Base-by-base conservation (phyloP, 2,113 vertebrate species). In the Puffinus mauretanicus region DNA sequence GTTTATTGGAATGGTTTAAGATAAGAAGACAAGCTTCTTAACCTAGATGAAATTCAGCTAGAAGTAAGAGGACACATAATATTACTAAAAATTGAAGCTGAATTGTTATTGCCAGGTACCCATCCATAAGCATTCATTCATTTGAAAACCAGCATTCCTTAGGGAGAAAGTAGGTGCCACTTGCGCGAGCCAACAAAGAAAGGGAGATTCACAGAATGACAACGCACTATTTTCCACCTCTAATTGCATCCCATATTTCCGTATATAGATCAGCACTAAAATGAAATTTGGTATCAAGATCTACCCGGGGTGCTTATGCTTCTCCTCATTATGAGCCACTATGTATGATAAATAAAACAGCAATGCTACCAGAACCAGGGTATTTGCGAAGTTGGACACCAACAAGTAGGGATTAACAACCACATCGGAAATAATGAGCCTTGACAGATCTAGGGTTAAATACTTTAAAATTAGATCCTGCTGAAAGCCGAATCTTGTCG, bases 391-490 rank as follows among this genome's bases (percentile, higher is more conserved):
- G 46, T 21, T 90, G 87, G 75, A 60, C 55, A 80, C 82, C 84
- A 86, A 86, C 73, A 92, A 92, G 89, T 91, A 86, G 66, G 57
- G 76, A 95, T 94, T 84, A 95, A 92, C 44, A 69, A 83, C 70
- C 67, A 22, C n/a, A 52, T 65, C 36, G 66, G 94, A 93, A 85
- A 95, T 92, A 95, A 97, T 72, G 90, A 96, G 86, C 90, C 95
- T 91, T 93, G 98, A 98, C 91, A 79, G 91, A 61, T 88, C 79
- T 93, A 97, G 98, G 97, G 98, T 98, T 98, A 98, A 98, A 96
- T 88, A 93, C 94, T 97, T 97, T 96, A 97, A 97, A 97, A 98
- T 98, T 97, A 98, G 97, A 97, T 97, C 95, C 92, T 93, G 82
- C 92, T 27, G 65, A 96, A 97, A 97, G 94, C 97, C 4, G 91